Evolutionary conservation across 2,888 invertebrate genomes (phyloP).

Genomic region (Sisyra nigra): DNA sequence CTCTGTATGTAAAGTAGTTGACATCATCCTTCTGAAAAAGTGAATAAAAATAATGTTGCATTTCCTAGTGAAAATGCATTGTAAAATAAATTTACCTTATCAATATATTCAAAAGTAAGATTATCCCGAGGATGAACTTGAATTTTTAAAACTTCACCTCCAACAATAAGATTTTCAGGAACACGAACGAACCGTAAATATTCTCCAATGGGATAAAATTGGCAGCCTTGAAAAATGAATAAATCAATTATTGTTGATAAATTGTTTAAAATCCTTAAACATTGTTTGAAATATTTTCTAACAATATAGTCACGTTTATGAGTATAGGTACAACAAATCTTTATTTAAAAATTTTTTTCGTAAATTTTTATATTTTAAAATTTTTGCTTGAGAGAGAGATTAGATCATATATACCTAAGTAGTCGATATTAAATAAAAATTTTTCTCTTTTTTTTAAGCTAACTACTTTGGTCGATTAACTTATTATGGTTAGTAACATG

Average conservation of each 20-base stretch:
- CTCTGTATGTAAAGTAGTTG: constrained; percentile 53
- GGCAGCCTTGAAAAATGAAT: constrained; percentile 46
- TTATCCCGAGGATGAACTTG: constrained; percentile 73
- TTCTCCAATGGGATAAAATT: constrained; percentile 70
- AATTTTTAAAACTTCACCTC: constrained; percentile 59
- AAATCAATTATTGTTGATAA: no score
- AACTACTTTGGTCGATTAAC: no score
- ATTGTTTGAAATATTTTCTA: no score
- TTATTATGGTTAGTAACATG: no score
- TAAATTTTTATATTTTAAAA: no score
- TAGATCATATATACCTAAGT: no score
- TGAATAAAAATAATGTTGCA: background rate
- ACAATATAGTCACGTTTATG: no score
- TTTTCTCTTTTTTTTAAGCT: no score
- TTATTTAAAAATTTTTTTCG: no score
- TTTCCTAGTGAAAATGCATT: background rate
- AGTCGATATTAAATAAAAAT: no score
- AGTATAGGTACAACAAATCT: no score
- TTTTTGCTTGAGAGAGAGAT: no score
- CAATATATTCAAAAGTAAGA: constrained; percentile 52
- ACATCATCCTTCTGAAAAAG: constrained; percentile 45
- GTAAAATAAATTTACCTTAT: constrained; percentile 28
- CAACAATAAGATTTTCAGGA: constrained; percentile 62
- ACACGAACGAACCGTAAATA: constrained; percentile 72
- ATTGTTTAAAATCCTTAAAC: constrained; percentile 8